phyloP scores from a whole-genome alignment of 92 coral and sea anemone species.

The Palythoa grandis region DNA sequence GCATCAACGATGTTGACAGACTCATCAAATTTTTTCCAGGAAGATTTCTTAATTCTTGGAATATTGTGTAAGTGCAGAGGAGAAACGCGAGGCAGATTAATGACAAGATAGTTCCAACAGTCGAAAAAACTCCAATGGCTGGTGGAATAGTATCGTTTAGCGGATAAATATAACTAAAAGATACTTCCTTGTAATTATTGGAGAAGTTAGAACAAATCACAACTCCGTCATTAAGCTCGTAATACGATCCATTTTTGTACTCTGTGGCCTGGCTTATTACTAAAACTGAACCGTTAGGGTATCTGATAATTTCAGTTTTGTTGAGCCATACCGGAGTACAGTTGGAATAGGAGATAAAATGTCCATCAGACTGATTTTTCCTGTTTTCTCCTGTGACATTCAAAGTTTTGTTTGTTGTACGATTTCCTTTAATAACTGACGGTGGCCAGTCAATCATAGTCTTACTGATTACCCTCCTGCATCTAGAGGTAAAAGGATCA shows the following conservation, averaged over 20 bases:
- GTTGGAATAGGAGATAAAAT: background rate
- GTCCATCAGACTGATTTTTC: background rate
- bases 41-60: constrained; percentile 46
- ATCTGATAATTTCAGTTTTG: background rate
- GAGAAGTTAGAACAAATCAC: constrained; percentile 9
- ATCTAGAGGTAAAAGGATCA: constrained; percentile 12
- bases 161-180: background rate
- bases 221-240: background rate
- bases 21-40: constrained; percentile 52
- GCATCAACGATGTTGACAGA: constrained; percentile 45
- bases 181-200: background rate
- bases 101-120: background rate
- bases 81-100: constrained; percentile 19
- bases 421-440: too few species aligned
- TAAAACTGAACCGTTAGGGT: background rate
- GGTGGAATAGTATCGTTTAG: background rate
- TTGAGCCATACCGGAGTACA: constrained; percentile 7
- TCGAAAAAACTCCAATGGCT: background rate
- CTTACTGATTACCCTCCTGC: background rate
- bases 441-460: too few species aligned
- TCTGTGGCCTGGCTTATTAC: constrained; percentile 1
- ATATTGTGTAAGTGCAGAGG: background rate
- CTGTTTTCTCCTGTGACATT: background rate
- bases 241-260: background rate
- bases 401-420: background rate